Evolutionary conservation across 2,113 vertebrate genomes (phyloP).

Genomic region (Hemibagrus wyckioides): DNA sequence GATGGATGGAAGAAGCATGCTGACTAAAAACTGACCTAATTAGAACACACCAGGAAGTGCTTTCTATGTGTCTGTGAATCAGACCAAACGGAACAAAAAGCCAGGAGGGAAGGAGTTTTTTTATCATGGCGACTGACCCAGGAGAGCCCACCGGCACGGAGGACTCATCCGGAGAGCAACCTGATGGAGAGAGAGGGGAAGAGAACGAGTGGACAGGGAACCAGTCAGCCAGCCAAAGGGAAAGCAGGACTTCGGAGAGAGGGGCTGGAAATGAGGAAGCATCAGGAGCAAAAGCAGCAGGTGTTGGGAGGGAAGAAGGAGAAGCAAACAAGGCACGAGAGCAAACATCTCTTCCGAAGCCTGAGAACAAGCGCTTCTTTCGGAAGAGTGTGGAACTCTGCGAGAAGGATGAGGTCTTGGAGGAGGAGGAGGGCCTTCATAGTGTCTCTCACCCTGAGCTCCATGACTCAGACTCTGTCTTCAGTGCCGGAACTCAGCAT

Average conservation of each 20-base stretch:
- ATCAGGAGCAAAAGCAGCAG: constrained; percentile 62
- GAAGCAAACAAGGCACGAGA: constrained; percentile 34
- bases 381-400: constrained; percentile 87
- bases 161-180: constrained; percentile 82
- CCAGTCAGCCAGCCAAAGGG: constrained; percentile 60
- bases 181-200: constrained; percentile 77
- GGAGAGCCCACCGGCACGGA: constrained; percentile 87
- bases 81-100: constrained; percentile 20
- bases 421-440: constrained; percentile 59
- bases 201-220: constrained; percentile 60
- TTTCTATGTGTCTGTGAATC: constrained; percentile 32
- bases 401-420: constrained; percentile 78
- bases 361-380: constrained; percentile 85
- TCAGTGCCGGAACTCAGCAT: constrained; percentile 61
- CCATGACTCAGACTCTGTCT: constrained; percentile 68
- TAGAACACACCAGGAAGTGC: constrained; percentile 25
- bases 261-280: constrained; percentile 48
- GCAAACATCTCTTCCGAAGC: constrained; percentile 62
- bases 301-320: constrained; percentile 62
- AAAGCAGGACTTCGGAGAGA: constrained; percentile 60
- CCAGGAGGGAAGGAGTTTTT: constrained; percentile 27
- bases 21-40: constrained; percentile 44
- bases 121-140: constrained; percentile 87
- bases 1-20: constrained; percentile 57
- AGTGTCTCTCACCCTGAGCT: constrained; percentile 69